Evolutionary conservation across 1,140 invertebrate genomes (phyloP).

Genomic region (Drosophila pruinosa): DNA sequence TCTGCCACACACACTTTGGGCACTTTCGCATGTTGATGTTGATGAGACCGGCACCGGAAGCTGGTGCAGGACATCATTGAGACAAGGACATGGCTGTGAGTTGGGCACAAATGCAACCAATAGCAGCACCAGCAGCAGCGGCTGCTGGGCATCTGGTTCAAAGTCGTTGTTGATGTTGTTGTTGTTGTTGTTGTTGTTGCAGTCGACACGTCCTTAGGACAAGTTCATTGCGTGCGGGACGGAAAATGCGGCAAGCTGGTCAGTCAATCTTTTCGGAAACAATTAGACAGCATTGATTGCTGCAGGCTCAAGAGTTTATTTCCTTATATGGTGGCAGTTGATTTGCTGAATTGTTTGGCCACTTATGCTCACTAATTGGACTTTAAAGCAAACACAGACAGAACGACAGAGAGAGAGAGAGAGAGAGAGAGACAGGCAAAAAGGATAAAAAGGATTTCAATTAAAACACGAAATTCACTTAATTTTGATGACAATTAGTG

Average conservation of each 20-base stretch:
- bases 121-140: background rate
- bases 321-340: background rate
- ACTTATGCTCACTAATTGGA: constrained; percentile 43
- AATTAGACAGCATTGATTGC: constrained; percentile 70
- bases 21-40: constrained; percentile 15
- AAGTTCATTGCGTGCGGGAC: constrained; percentile 27
- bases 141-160: background rate
- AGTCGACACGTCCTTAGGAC: constrained; percentile 5
- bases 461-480: constrained; percentile 78
- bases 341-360: constrained; percentile 13
- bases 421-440: background rate
- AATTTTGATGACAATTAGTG: constrained; percentile 79
- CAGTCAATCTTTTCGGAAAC: constrained; percentile 62
- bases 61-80: constrained; percentile 39
- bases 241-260: background rate
- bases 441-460: constrained; percentile 55
- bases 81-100: constrained; percentile 32
- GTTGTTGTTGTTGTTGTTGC: background rate
- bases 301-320: constrained; percentile 22
- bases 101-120: background rate
- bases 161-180: background rate
- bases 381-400: constrained; percentile 47
- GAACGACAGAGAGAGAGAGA: background rate
- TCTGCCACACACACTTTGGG: constrained; percentile 45
- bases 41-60: constrained; percentile 30